Base-by-base conservation (phyloP, 1,140 invertebrate species). In the Anoplophora glabripennis region DNA sequence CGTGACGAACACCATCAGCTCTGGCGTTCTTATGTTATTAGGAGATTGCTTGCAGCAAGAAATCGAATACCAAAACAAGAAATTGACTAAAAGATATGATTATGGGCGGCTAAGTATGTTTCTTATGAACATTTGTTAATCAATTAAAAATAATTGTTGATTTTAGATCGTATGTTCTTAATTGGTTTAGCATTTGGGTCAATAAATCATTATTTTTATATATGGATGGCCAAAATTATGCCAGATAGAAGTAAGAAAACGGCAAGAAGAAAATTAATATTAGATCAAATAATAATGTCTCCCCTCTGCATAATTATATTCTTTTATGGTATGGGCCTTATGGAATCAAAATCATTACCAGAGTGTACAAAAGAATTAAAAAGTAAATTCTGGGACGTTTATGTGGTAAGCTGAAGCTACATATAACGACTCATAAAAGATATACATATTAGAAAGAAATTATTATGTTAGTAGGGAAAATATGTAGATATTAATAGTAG, bases 131-230 rank as follows among this genome's bases (percentile, higher is more conserved):
- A 49, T 49, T 34, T 12, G 12, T 11, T n/a, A 28, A 5, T 21
- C 36, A 28, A 2, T 28, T 28, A 28, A 28, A 28, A 28, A 28
- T 3, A 28, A 28, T 5, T 56, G 5, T 49, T 38, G 58, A 45
- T 80, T 81, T 63, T 72, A 84, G 84, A 64, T 38, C 77, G 83
- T 40, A 90, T 92, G 84, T 81, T 84, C 56, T 68, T 81, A 8
- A 86, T 90, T 12, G 90, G 90, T 1, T 71, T 85, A 0, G 47
- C 80, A 2, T 79, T 86, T 71, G 89, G 89, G 15, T 86, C 88
- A 1, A 76, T 89, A 33, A 86, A 91, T 76, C 90, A 93, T 75
- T 86, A 82, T 63, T 92, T 90, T 66, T 94, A 94, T 72, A 71
- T 80, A 28, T 81, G 85, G 66, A 79, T 94, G 67, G 90, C 93